Conservation (phyloP, 2,113 vertebrate species). For the Ginglymostoma cirratum region DNA sequence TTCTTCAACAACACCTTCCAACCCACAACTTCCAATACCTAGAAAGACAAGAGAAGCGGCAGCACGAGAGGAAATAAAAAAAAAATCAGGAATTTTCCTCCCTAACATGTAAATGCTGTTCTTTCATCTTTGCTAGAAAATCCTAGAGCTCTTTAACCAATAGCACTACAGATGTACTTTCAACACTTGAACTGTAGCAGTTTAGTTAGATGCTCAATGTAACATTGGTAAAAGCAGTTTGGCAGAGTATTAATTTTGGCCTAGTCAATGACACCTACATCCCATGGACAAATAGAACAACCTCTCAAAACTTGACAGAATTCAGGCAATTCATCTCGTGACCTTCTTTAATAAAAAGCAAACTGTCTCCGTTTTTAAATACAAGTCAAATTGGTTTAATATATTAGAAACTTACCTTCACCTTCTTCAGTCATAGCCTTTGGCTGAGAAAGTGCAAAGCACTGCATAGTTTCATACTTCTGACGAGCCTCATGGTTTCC, state of each 20-base stretch:
- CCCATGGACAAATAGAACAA: background rate
- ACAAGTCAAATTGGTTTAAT: background rate
- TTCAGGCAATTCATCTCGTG: background rate
- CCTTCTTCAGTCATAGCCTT: slow-evolving; percentile 96
- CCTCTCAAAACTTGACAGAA: background rate
- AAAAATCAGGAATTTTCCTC: background rate
- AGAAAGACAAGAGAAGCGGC: background rate
- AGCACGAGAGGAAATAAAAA: background rate
- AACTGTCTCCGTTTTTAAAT: background rate
- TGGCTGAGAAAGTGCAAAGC: slow-evolving; percentile 92
- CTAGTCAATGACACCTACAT: background rate
- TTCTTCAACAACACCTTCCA: background rate
- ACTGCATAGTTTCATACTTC: slow-evolving; percentile 97
- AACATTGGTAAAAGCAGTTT: background rate
- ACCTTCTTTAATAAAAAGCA: background rate
- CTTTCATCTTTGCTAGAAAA: background rate
- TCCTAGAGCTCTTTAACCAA: background rate
- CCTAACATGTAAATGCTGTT: background rate
- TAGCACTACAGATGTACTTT: background rate
- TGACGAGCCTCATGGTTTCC: slow-evolving; percentile 57
- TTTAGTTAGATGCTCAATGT: background rate
- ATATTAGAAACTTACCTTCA: slow-evolving; percentile 66
- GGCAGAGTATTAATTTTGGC: background rate
- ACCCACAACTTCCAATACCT: background rate
- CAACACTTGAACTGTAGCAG: background rate